Percentiles rank a stretch among this genome's conserved stretches.
These are phyloP conservation scores for Zaprionus kolodkinae DNA, from an alignment of 1,140 invertebrate genomes.

Conservation along the genomic window DNA sequence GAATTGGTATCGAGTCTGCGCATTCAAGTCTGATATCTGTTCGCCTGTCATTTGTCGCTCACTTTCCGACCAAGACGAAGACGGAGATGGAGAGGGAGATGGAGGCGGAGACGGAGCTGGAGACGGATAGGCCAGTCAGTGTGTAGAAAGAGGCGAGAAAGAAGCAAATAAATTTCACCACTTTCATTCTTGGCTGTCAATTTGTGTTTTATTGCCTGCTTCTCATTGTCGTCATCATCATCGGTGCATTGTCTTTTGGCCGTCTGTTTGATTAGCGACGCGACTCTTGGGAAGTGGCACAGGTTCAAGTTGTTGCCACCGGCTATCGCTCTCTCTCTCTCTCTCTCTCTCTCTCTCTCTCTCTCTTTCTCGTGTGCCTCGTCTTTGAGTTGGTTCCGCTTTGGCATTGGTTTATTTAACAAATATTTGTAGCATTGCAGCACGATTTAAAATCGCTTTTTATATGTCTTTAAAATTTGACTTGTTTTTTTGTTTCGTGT, in stretches of 20 bases:
- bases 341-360: neutral
- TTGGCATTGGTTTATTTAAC: slow-evolving; percentile 61
- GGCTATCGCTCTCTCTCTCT: neutral
- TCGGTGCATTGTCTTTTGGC: slow-evolving; percentile 34
- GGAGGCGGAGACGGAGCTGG: slow-evolving; percentile 13
- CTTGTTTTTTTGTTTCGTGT: slow-evolving; percentile 20
- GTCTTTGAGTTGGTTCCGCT: slow-evolving; percentile 52
- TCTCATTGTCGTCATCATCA: slow-evolving; percentile 60
- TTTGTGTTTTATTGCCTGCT: slow-evolving; percentile 61
- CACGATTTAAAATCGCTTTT: slow-evolving; percentile 60
- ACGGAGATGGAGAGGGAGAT: slow-evolving; percentile 14
- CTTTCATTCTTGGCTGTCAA: slow-evolving; percentile 69
- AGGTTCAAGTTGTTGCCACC: slow-evolving; percentile 32
- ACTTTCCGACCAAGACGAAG: slow-evolving; percentile 49
- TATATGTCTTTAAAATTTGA: slow-evolving; percentile 15
- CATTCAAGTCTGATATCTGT: slow-evolving; percentile 22
- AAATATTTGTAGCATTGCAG: slow-evolving; percentile 65
- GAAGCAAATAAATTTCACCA: slow-evolving; percentile 65
- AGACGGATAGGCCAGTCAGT: slow-evolving; percentile 13
- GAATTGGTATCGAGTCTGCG: slow-evolving; percentile 46
- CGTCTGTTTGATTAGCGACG: slow-evolving; percentile 48
- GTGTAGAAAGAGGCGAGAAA: slow-evolving; percentile 22
- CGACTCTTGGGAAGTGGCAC: slow-evolving; percentile 56
- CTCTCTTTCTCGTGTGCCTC: slow-evolving; percentile 4
- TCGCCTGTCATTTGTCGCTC: slow-evolving; percentile 62